phyloP scores from a whole-genome alignment of 2,113 vertebrate genomes.

The Spea bombifrons region DNA sequence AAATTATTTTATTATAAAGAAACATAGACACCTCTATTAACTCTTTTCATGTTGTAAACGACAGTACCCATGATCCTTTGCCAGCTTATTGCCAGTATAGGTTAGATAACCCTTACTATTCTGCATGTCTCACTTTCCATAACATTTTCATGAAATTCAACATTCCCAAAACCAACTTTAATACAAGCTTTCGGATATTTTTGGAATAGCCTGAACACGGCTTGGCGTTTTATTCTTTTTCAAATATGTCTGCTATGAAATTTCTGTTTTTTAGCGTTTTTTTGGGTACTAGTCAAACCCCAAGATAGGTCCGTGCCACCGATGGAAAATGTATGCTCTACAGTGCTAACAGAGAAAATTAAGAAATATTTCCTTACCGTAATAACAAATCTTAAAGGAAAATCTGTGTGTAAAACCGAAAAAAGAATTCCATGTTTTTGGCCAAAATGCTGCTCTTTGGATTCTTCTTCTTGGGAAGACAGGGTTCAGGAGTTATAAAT shows the following conservation, averaged over 20 bases:
- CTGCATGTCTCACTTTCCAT: too few relatives aligned
- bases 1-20: too few relatives aligned
- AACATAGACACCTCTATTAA: background rate
- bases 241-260: constrained; percentile 37
- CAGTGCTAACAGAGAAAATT: background rate
- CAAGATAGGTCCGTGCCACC: background rate
- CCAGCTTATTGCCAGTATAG: too few relatives aligned
- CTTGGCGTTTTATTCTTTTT: background rate
- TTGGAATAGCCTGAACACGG: background rate
- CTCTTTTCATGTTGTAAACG: background rate
- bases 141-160: background rate
- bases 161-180: background rate
- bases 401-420: too few relatives aligned
- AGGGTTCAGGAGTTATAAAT: too few relatives aligned
- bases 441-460: too few relatives aligned
- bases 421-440: too few relatives aligned
- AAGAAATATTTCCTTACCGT: background rate
- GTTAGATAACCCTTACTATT: too few relatives aligned
- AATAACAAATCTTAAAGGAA: too few relatives aligned
- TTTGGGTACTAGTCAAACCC: constrained; percentile 17
- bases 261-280: constrained; percentile 24
- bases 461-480: too few relatives aligned
- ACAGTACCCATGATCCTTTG: too few relatives aligned
- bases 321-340: background rate
- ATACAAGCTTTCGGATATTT: background rate